Evolutionary conservation across 2,113 vertebrate species (phyloP).

Genomic region (Zootoca vivipara): DNA sequence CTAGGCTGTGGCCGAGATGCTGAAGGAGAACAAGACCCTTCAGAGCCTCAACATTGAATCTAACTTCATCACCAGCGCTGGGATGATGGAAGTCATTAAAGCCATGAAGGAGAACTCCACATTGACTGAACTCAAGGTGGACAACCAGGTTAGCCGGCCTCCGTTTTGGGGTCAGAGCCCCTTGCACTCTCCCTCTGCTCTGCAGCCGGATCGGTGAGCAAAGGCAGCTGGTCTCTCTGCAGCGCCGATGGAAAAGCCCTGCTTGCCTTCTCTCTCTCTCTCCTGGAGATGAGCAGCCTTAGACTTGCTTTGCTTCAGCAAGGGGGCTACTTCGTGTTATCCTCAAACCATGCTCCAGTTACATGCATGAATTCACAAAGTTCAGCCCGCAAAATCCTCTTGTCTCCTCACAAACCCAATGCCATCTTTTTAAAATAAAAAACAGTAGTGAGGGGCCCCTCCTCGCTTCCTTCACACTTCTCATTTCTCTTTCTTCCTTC

Average conservation of each 20-base stretch:
- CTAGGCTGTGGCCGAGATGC: conserved; percentile 92
- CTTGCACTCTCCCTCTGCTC: too few species aligned
- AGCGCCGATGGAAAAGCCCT: too few species aligned
- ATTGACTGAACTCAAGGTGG: conserved; percentile 88
- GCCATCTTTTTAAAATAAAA: background rate
- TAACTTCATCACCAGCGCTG: conserved; percentile 92
- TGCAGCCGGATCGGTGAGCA: too few species aligned
- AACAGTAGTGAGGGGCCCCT: background rate
- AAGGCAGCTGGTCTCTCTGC: too few species aligned
- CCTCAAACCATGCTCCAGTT: too few species aligned
- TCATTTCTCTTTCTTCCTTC: background rate
- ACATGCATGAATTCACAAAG: background rate
- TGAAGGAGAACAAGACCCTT: conserved; percentile 87
- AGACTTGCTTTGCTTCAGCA: too few species aligned
- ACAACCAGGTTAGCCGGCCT: conserved; percentile 85
- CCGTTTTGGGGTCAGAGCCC: fast-evolving
- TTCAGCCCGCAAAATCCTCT: background rate
- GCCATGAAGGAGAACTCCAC: conserved; percentile 82
- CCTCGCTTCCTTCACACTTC: background rate
- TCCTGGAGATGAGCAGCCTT: too few species aligned
- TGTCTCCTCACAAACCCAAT: background rate
- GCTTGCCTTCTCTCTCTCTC: too few species aligned
- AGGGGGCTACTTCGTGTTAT: too few species aligned
- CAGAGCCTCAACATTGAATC: conserved; percentile 94
- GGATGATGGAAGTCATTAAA: conserved; percentile 88